A percentile compares a stretch with the other conserved stretches of the same genome.
phyloP scores from a whole-genome alignment of 2,888 invertebrate genomes.

The Xestia xanthographa region DNA sequence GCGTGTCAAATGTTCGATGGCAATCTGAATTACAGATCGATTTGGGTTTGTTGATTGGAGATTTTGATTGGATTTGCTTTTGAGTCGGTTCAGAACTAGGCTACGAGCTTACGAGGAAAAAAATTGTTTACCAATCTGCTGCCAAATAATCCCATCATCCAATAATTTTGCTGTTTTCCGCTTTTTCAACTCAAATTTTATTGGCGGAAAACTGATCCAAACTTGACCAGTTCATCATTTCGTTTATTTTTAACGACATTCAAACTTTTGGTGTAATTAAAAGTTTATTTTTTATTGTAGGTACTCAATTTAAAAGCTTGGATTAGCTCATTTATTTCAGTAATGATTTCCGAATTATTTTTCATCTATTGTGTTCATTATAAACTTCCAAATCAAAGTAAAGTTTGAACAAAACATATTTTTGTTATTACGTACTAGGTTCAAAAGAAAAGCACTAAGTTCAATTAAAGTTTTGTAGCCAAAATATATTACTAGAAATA shows the following conservation, averaged over 20 bases:
- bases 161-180: neutral
- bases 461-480: neutral
- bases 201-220: conserved; percentile 1
- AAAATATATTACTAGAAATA: neutral
- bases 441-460: neutral
- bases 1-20: neutral
- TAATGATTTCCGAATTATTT: too few species aligned
- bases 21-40: neutral
- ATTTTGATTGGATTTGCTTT: too few species aligned
- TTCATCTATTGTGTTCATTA: too few species aligned
- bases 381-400: neutral
- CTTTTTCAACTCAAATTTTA: neutral
- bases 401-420: neutral
- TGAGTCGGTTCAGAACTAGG: neutral
- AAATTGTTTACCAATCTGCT: neutral
- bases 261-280: neutral
- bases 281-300: neutral
- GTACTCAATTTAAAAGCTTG: too few species aligned
- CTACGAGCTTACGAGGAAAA: neutral
- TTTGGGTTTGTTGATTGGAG: too few species aligned
- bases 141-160: too few species aligned
- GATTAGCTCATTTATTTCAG: too few species aligned
- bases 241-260: neutral
- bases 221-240: neutral
- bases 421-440: neutral